phyloP scores from a whole-genome alignment of 2,888 invertebrate genomes.

The Pristionchus mayeri region DNA sequence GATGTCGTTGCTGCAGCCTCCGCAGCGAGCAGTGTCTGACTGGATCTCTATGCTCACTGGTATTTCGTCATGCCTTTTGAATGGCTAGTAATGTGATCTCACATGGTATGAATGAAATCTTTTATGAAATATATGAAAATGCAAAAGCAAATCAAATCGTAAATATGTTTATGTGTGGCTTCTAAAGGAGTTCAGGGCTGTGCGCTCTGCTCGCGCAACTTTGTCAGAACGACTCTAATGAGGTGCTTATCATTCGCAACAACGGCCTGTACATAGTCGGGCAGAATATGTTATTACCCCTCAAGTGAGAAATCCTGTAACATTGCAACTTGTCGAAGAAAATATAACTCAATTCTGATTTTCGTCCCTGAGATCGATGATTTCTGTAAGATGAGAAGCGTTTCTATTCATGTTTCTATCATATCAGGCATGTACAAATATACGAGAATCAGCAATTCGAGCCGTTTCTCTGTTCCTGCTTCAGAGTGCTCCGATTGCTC shows the following conservation, averaged over 20 bases:
- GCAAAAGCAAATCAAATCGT: too few relatives aligned
- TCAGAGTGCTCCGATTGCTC: slow-evolving; percentile 78
- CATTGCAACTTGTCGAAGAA: not conserved
- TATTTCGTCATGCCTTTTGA: not conserved
- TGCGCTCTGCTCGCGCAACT: slow-evolving; percentile 65
- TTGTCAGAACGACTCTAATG: slow-evolving; percentile 60
- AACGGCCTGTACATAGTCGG: slow-evolving; percentile 64
- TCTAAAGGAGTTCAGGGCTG: slow-evolving; percentile 59
- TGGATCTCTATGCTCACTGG: slow-evolving; percentile 67
- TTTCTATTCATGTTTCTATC: too few relatives aligned
- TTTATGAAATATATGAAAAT: too few relatives aligned
- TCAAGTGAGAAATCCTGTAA: not conserved
- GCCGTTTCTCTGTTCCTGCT: slow-evolving; percentile 75
- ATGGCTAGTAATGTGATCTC: too few relatives aligned
- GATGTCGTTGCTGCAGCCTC: slow-evolving; percentile 55
- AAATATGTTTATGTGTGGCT: too few relatives aligned
- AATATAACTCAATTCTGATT: not conserved
- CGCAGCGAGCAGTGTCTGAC: slow-evolving; percentile 59
- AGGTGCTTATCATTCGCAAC: slow-evolving; percentile 57
- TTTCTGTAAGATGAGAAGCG: too few relatives aligned
- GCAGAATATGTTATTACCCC: slow-evolving; percentile 54
- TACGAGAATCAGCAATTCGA: slow-evolving; percentile 33
- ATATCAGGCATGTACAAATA: not conserved
- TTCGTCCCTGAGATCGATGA: too few relatives aligned
- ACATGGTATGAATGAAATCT: too few relatives aligned